These are phyloP conservation scores for Pandemis cinnamomeana DNA, from an alignment of 2,888 invertebrate species.

Conservation along the genomic window DNA sequence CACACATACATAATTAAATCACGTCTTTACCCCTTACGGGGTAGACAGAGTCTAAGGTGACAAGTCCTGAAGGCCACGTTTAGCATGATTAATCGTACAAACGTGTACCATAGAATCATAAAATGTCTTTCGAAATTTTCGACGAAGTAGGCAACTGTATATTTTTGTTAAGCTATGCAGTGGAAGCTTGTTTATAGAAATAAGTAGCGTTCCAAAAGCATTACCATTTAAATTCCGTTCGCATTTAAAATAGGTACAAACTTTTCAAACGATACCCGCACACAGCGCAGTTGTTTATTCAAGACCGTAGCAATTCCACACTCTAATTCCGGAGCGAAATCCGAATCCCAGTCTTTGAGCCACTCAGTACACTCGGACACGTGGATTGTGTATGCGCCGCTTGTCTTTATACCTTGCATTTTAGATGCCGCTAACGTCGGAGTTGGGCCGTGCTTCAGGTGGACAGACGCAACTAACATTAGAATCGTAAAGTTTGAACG, in stretches of 20 bases:
- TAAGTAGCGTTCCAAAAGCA: neutral
- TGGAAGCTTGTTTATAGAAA: too few relatives aligned
- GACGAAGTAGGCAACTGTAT: too few relatives aligned
- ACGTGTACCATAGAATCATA: too few relatives aligned
- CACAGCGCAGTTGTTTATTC: constrained; percentile 58
- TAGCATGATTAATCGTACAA: too few relatives aligned
- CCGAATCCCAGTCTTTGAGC: constrained; percentile 61
- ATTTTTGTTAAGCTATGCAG: too few relatives aligned
- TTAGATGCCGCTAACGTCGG: constrained; percentile 67
- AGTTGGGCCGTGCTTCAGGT: constrained; percentile 67
- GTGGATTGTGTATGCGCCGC: constrained; percentile 54
- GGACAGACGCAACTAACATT: constrained; percentile 67
- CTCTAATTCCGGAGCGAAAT: constrained; percentile 60
- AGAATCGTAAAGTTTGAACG: constrained; percentile 62
- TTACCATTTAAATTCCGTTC: constrained; percentile 27
- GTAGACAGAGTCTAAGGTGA: too few relatives aligned
- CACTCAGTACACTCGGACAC: constrained; percentile 60
- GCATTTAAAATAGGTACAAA: constrained; percentile 53
- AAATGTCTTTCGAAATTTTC: too few relatives aligned
- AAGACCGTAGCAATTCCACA: constrained; percentile 57
- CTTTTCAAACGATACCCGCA: constrained; percentile 44
- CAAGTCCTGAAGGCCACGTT: too few relatives aligned
- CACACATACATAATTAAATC: too few relatives aligned
- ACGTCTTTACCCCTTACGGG: too few relatives aligned
- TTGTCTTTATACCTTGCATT: constrained; percentile 74